A percentile compares a stretch with the other conserved stretches of the same genome.
Evolutionary conservation across 2,113 vertebrate species (phyloP).

Genomic region (Phyllostomus discolor): DNA sequence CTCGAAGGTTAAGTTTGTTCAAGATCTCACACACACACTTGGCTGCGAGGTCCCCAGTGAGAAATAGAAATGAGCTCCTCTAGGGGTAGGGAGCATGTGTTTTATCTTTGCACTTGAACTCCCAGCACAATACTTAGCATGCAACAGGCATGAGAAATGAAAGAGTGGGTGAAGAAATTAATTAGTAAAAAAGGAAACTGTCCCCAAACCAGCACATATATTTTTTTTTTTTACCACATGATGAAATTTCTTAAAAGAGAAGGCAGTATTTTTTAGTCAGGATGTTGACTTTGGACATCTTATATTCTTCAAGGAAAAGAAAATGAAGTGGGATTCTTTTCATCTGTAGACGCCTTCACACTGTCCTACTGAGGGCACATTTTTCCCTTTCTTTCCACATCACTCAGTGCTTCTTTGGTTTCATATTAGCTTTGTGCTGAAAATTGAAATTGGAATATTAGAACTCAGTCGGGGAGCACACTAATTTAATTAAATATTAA

Average conservation of each 20-base stretch:
- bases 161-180: not conserved
- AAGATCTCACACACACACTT: not conserved
- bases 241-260: constrained; percentile 30
- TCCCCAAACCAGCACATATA: not conserved
- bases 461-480: constrained; percentile 60
- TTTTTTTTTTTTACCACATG: not conserved
- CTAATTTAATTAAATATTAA: constrained; percentile 74
- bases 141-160: not conserved
- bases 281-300: constrained; percentile 9
- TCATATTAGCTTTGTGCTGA: constrained; percentile 70
- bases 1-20: not conserved
- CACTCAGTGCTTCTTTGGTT: constrained; percentile 59
- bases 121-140: not conserved
- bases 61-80: not conserved
- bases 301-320: not conserved
- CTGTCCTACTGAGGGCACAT: constrained; percentile 41
- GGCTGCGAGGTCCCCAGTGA: not conserved
- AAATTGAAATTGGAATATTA: constrained; percentile 71
- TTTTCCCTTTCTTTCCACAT: constrained; percentile 46
- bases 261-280: not conserved
- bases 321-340: not conserved
- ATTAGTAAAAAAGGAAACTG: not conserved
- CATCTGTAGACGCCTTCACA: not conserved
- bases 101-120: not conserved
- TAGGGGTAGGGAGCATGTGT: accelerated